A percentile compares a stretch with the other conserved stretches of the same genome.
These are phyloP conservation scores for Cassiopea xamachana DNA, from an alignment of 30 jellyfish, hydroid and myxozoan species.

Conservation along the genomic window DNA sequence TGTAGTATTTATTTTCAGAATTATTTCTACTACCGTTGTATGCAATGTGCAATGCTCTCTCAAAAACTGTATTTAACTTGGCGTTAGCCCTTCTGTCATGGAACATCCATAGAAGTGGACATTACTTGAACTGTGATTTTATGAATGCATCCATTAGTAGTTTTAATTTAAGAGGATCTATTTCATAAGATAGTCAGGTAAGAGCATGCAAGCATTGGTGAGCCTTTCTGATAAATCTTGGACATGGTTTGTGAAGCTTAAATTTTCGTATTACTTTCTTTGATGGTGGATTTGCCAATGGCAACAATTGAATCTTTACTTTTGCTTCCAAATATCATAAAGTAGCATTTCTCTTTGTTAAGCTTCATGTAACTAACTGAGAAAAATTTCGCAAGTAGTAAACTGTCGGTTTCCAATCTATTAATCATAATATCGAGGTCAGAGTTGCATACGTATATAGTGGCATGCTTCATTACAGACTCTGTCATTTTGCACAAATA, in stretches of 20 bases:
- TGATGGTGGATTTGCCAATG: too few species aligned
- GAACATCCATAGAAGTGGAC: neutral
- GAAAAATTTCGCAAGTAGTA: too few species aligned
- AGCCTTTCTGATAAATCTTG: neutral
- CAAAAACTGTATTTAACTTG: neutral
- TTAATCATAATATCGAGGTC: too few species aligned
- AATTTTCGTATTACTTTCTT: too few species aligned
- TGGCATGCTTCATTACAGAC: too few species aligned
- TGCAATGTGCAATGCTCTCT: neutral
- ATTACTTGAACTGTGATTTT: neutral
- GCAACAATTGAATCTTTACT: too few species aligned
- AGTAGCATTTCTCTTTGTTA: too few species aligned
- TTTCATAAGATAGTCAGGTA: neutral
- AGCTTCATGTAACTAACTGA: too few species aligned
- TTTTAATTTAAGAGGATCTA: neutral
- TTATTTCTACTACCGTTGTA: neutral
- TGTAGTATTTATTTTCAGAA: neutral
- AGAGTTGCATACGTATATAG: too few species aligned
- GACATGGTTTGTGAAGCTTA: neutral
- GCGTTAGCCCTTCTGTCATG: neutral
- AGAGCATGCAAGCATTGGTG: neutral
- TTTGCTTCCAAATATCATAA: too few species aligned
- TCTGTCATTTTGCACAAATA: too few species aligned
- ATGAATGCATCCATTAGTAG: neutral
- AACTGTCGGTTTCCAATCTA: too few species aligned